Evolutionary conservation across 2,888 invertebrate species (phyloP), one percentile per base, ranked within the genome.

Genomic region (Ectemnius continuus): DNA sequence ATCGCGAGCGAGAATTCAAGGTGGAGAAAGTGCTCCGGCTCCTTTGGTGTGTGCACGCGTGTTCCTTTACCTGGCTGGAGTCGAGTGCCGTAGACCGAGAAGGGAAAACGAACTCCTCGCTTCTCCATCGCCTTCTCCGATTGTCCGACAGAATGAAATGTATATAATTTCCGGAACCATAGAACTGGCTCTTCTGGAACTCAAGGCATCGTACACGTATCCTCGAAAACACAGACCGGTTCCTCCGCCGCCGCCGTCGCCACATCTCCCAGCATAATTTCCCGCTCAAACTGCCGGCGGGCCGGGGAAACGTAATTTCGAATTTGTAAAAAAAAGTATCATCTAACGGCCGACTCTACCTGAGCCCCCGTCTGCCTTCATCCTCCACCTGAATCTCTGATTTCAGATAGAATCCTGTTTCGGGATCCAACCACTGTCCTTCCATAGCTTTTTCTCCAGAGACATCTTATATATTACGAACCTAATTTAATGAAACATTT

Each of bases 21-120:
- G 76, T 64, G 76, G 76, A 76, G 82, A 82, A 82, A 82, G 82
- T 82, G 78, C 66, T 76, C 75, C 52, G 63, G 36, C 36, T 36
- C 36, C 36, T 36, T 36, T 36, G 6, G 36, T 36, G 36, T 36
- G 36, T 36, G 36, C 36, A 20, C 20, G 67, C 63, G 52, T 52
- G 52, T 36, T 36, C 16, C 52, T 52, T 52, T 52, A 13, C 14
- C 16, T 52, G 36, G 36, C 36, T 8, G 0, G 36, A 36, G 8
- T 36, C 36, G n/a, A 16, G 16, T 52, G 52, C 52, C 52, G 16
- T 14, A 11, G 52, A 52, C 5, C 14, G 67, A 58, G 67, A 47
- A 18, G 26, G 46, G 28, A 56, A 16, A 52, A 52, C 52, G n/a
- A 52, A 16, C 14, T 52, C 52, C 16, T 52, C 52, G 16, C 52